phyloP scores from a whole-genome alignment of 1,140 invertebrate species.

The Melitaea cinxia region DNA sequence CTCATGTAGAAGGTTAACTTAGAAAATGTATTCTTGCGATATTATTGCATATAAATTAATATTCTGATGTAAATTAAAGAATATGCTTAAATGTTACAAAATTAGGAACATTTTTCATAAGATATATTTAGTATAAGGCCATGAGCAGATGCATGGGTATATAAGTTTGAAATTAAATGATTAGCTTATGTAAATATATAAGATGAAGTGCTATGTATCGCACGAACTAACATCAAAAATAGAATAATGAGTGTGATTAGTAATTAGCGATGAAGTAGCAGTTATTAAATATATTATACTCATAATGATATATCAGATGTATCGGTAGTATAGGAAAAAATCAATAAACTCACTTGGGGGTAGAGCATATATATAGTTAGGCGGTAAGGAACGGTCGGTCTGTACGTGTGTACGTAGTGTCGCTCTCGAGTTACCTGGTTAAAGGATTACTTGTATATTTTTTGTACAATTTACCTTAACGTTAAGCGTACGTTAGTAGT shows the following conservation, averaged over 20 bases:
- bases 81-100: neutral
- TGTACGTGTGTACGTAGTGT: no score
- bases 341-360: neutral
- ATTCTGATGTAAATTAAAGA: neutral
- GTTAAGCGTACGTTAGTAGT: conserved; percentile 10
- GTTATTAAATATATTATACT: neutral
- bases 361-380: conserved; percentile 1
- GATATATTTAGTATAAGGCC: no score
- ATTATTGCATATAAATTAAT: neutral
- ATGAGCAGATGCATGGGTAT: neutral
- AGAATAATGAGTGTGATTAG: conserved; percentile 2
- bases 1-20: no score
- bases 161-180: neutral
- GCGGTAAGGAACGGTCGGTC: neutral
- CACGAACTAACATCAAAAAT: conserved; percentile 5
- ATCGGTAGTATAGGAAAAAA: neutral
- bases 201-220: conserved; percentile 2
- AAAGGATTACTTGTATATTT: conserved; percentile 17
- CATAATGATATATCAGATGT: neutral
- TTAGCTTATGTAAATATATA: conserved; percentile 1
- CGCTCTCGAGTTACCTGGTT: conserved; percentile 16
- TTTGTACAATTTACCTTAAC: conserved; percentile 20
- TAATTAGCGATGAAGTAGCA: neutral
- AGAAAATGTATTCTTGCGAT: no score
- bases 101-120: neutral